phyloP scores from a whole-genome alignment of 2,797 vertebrate species.

The Remorina albescens region DNA sequence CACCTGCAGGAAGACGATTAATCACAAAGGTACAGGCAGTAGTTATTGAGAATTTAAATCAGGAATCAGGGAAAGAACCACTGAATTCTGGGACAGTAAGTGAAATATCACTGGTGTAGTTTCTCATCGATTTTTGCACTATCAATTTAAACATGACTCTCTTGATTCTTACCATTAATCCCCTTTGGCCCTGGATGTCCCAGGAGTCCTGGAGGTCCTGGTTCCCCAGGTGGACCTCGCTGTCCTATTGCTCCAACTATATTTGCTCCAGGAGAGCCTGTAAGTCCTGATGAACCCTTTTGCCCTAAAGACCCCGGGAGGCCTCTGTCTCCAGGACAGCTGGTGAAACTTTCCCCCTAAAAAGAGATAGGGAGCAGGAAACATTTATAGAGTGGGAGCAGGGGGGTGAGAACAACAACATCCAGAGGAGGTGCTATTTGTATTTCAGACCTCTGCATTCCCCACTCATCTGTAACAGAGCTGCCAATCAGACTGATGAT shows the following conservation, averaged over 20 bases:
- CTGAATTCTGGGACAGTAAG: background rate
- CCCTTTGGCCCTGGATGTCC: slow-evolving; percentile 77
- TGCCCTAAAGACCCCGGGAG: slow-evolving; percentile 61
- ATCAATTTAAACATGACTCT: background rate
- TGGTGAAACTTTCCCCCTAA: slow-evolving; percentile 73
- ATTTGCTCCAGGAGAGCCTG: slow-evolving; percentile 66
- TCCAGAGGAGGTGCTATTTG: too few relatives aligned
- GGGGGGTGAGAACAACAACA: too few relatives aligned
- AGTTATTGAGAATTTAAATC: background rate
- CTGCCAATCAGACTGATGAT: too few relatives aligned
- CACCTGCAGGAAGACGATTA: slow-evolving; percentile 65
- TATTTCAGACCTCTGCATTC: too few relatives aligned
- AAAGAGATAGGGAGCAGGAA: background rate
- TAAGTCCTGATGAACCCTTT: slow-evolving; percentile 69
- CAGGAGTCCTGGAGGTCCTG: slow-evolving; percentile 64
- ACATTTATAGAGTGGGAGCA: too few relatives aligned
- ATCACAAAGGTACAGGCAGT: background rate
- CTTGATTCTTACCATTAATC: slow-evolving; percentile 59
- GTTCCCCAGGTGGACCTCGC: slow-evolving; percentile 70
- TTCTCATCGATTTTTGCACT: background rate
- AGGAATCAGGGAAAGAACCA: background rate
- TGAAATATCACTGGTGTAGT: too few relatives aligned
- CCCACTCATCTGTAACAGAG: too few relatives aligned
- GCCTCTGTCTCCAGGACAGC: slow-evolving; percentile 70
- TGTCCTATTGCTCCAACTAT: slow-evolving; percentile 74